These are phyloP conservation scores for Morpho achilles DNA, from an alignment of 2,888 invertebrate species.

Conservation along the genomic window DNA sequence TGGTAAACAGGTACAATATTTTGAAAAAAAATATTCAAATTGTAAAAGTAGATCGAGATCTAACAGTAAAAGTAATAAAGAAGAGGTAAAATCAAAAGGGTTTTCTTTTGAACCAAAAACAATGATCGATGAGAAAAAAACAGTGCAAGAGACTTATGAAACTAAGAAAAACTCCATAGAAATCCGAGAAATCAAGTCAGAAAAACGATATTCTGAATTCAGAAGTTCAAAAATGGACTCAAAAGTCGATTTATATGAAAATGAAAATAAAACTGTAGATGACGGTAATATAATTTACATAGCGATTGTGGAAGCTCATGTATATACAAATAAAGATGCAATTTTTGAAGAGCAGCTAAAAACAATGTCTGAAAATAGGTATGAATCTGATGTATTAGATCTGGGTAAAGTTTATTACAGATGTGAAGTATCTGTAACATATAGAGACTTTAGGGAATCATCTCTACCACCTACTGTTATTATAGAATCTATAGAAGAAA, in stretches of 20 bases:
- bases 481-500: conserved; percentile 28
- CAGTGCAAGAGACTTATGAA: conserved; percentile 33
- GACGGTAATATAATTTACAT: conserved; percentile 44
- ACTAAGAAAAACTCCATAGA: conserved; percentile 34
- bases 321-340: conserved; percentile 62
- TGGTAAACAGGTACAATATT: conserved; percentile 40
- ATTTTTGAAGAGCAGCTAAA: conserved; percentile 49
- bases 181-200: conserved; percentile 23
- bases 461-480: conserved; percentile 14
- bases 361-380: conserved; percentile 43
- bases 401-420: conserved; percentile 7
- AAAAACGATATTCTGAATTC: conserved; percentile 19
- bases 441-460: conserved; percentile 8
- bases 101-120: not conserved
- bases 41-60: conserved; percentile 40
- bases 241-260: conserved; percentile 12
- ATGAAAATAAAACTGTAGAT: conserved; percentile 16
- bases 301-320: conserved; percentile 67
- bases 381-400: conserved; percentile 13
- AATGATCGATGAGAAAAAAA: conserved; percentile 29
- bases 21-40: conserved; percentile 22
- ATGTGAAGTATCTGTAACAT: conserved; percentile 10
- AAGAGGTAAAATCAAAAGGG: conserved; percentile 35
- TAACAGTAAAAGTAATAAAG: conserved; percentile 48
- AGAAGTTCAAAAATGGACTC: conserved; percentile 12